phyloP scores from a whole-genome alignment of 2,113 vertebrate species.

The Lucifuga dentata region DNA sequence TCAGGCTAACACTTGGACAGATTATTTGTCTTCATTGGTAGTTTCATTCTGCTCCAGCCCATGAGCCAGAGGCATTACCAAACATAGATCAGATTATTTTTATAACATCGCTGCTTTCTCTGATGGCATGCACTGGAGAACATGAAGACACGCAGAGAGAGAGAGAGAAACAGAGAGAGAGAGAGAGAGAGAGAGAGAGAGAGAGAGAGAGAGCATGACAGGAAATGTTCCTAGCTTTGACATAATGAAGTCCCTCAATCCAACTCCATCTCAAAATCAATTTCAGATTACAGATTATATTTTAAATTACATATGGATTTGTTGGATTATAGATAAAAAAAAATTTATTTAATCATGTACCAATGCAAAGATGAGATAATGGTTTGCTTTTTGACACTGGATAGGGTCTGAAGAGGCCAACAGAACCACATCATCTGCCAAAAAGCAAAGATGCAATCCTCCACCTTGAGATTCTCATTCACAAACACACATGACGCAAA shows the following conservation, averaged over 20 bases:
- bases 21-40: conserved; percentile 27
- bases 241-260: not conserved
- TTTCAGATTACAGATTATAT: conserved; percentile 3
- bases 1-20: conserved; percentile 11
- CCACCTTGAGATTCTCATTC: too few species aligned
- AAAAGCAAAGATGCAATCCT: too few species aligned
- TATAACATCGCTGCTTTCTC: not conserved
- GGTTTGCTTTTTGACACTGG: too few species aligned
- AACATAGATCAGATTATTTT: conserved; percentile 18
- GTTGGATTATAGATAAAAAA: too few species aligned
- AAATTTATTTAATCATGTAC: too few species aligned
- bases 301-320: not conserved
- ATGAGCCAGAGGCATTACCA: conserved; percentile 16
- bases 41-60: conserved; percentile 3
- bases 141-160: conserved; percentile 7
- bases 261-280: not conserved
- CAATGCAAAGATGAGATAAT: too few species aligned
- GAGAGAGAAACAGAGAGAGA: not conserved
- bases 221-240: not conserved
- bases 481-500: too few species aligned
- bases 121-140: conserved; percentile 16
- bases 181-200: not conserved
- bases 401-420: too few species aligned
- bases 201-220: not conserved
- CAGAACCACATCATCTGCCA: too few species aligned